phyloP scores from a whole-genome alignment of 2,113 vertebrate genomes.

The Triplophysa tibetana region DNA sequence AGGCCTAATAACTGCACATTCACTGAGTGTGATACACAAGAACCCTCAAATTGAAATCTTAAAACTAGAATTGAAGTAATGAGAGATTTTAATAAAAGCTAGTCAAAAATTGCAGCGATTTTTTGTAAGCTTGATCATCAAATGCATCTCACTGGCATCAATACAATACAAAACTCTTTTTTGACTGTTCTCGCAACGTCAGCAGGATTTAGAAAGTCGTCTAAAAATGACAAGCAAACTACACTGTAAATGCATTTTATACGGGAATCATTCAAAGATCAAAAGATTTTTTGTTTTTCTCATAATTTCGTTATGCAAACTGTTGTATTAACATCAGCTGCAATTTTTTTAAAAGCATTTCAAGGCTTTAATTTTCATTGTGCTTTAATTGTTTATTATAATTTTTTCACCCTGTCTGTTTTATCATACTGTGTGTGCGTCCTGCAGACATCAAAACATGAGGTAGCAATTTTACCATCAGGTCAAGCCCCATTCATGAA shows the following conservation, averaged over 20 bases:
- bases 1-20: slow-evolving; percentile 14
- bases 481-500: not conserved
- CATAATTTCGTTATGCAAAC: slow-evolving; percentile 42
- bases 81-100: not conserved
- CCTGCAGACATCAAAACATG: slow-evolving; percentile 49
- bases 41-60: not conserved
- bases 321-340: slow-evolving; percentile 60
- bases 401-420: slow-evolving; percentile 17
- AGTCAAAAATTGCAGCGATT: not conserved
- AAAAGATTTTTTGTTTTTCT: not conserved
- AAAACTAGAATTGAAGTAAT: not conserved
- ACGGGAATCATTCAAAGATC: not conserved
- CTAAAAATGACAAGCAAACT: slow-evolving; percentile 1
- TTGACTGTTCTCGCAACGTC: not conserved
- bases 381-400: slow-evolving; percentile 54
- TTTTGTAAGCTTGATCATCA: not conserved
- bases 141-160: not conserved
- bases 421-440: not conserved
- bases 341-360: slow-evolving; percentile 6
- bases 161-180: not conserved
- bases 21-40: not conserved
- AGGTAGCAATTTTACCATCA: slow-evolving; percentile 55
- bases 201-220: not conserved
- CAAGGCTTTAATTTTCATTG: slow-evolving; percentile 45
- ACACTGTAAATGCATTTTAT: not conserved